A percentile compares a stretch with the other conserved stretches of the same genome.
phyloP scores from a whole-genome alignment of 2,113 vertebrate species.

The Bostrychus sinensis region DNA sequence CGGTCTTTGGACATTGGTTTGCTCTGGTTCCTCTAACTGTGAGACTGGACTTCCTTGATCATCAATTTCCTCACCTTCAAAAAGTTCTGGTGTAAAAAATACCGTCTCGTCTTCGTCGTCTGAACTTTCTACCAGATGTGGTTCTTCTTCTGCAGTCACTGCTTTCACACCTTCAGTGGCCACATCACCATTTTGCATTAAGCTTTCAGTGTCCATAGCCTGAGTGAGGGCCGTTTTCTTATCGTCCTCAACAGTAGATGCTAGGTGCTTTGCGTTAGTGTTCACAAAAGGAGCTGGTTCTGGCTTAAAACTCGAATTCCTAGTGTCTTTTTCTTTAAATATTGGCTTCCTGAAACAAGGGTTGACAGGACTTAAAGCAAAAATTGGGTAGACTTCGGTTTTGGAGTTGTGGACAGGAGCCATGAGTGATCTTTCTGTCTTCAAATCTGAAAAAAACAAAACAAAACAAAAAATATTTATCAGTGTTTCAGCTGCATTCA shows the following conservation, averaged over 20 bases:
- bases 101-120: constrained; percentile 74
- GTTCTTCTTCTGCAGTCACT: neutral
- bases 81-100: constrained; percentile 91
- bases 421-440: neutral
- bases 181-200: neutral
- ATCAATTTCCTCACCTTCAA: constrained; percentile 76
- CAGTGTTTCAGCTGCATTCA: too few relatives aligned
- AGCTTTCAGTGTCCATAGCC: constrained; percentile 1
- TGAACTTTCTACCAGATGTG: constrained; percentile 3
- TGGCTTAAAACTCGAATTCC: neutral
- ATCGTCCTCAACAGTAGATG: neutral
- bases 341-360: constrained; percentile 58
- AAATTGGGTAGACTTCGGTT: constrained; percentile 24
- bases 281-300: neutral
- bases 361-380: constrained; percentile 53
- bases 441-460: constrained; percentile 38
- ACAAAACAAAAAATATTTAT: too few relatives aligned
- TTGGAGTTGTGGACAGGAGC: neutral
- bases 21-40: neutral
- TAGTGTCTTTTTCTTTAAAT: constrained; percentile 45
- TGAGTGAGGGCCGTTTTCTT: neutral
- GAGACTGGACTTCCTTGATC: constrained; percentile 3
- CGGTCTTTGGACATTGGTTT: too few relatives aligned
- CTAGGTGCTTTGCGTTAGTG: constrained; percentile 4
- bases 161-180: neutral